phyloP scores from a whole-genome alignment of 2,888 invertebrate species.

The Myathropa florea region DNA sequence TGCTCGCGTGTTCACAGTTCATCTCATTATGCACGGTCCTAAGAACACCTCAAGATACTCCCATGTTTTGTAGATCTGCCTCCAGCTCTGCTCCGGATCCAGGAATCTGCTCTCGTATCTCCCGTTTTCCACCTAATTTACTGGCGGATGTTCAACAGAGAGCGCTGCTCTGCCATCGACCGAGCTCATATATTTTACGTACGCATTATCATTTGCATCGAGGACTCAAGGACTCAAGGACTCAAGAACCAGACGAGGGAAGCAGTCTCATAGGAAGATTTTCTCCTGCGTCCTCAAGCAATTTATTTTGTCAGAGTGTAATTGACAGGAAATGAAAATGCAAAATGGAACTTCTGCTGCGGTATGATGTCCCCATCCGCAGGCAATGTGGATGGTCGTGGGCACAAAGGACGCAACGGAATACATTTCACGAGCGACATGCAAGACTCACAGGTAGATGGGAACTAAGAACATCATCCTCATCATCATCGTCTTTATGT shows the following conservation, averaged over 20 bases:
- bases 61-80: background rate
- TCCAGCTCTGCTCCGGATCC: background rate
- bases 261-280: background rate
- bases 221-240: background rate
- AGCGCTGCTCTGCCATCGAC: background rate
- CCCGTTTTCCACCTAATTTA: constrained; percentile 26
- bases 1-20: background rate
- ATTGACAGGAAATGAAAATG: constrained; percentile 47
- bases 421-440: background rate
- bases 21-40: background rate
- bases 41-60: background rate
- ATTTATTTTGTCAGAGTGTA: constrained; percentile 39
- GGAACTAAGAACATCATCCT: background rate
- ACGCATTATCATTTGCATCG: background rate
- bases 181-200: constrained; percentile 1
- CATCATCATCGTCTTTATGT: background rate
- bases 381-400: background rate
- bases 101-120: background rate
- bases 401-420: background rate
- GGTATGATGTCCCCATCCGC: background rate
- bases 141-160: constrained; percentile 14
- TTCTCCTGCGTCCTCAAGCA: background rate
- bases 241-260: background rate
- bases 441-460: background rate
- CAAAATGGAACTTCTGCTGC: background rate